phyloP scores from a whole-genome alignment of 2,113 vertebrate species.

The Alethe castanea region DNA sequence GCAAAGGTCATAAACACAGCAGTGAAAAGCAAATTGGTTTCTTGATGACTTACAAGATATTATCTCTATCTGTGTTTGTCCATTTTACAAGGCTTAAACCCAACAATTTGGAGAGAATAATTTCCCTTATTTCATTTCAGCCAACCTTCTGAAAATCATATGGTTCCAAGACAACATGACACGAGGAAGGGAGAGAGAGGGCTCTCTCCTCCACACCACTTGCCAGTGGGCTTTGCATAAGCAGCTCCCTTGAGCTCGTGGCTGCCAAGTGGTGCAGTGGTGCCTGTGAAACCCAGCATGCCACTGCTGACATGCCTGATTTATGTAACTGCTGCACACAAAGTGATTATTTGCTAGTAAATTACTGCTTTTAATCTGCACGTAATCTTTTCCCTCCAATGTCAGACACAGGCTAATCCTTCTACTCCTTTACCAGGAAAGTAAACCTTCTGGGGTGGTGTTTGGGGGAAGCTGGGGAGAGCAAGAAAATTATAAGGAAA shows the following conservation, averaged over 20 bases:
- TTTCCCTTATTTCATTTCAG: background rate
- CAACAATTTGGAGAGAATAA: background rate
- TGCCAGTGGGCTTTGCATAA: background rate
- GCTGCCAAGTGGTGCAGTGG: accelerated
- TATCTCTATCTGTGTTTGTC: background rate
- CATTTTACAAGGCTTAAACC: background rate
- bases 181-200: background rate
- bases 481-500: background rate
- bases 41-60: background rate
- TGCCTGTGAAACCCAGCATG: background rate
- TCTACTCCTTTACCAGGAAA: background rate
- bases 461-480: accelerated
- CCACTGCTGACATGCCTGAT: background rate
- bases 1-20: background rate
- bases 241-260: accelerated
- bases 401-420: slow-evolving; percentile 21
- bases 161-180: background rate
- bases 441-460: background rate
- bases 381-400: slow-evolving; percentile 29
- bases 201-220: accelerated
- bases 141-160: accelerated
- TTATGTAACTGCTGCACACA: background rate
- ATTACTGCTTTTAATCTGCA: slow-evolving; percentile 10
- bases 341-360: background rate
- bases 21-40: background rate